A percentile compares a stretch with the other conserved stretches of the same genome.
Conservation (phyloP, 2,113 vertebrate genomes). For the Mus spicilegus region DNA sequence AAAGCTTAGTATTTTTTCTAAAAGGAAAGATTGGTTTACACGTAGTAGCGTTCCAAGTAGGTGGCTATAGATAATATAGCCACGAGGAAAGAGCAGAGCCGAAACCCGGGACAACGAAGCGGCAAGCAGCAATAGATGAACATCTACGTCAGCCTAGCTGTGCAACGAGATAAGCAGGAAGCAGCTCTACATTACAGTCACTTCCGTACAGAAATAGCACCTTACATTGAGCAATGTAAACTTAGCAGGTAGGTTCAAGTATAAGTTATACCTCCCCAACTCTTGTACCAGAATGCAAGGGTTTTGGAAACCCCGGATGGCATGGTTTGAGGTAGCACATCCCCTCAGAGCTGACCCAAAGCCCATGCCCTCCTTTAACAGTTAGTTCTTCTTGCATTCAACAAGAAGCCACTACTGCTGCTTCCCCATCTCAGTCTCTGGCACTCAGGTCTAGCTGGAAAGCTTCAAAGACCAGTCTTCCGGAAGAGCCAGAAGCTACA, state of each 20-base stretch:
- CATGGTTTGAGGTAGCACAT: not conserved
- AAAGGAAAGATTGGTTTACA: slow-evolving; percentile 80
- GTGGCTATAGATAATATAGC: slow-evolving; percentile 74
- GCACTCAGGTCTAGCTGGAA: not conserved
- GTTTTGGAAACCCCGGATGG: slow-evolving; percentile 83
- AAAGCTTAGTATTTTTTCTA: slow-evolving; percentile 84
- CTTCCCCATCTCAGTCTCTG: not conserved
- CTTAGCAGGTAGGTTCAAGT: slow-evolving; percentile 90
- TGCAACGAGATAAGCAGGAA: slow-evolving; percentile 88
- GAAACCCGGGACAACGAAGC: slow-evolving; percentile 67
- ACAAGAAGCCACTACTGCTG: not conserved
- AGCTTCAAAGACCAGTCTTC: not conserved
- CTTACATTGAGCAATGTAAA: slow-evolving; percentile 90
- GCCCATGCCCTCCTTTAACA: slow-evolving; percentile 63
- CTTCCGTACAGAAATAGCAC: slow-evolving; percentile 89
- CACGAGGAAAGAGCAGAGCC: slow-evolving; percentile 74
- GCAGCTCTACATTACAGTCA: slow-evolving; percentile 87
- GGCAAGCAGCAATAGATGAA: slow-evolving; percentile 85
- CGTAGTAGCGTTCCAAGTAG: slow-evolving; percentile 71
- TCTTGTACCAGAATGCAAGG: slow-evolving; percentile 82
- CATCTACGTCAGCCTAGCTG: slow-evolving; percentile 88
- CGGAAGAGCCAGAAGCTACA: slow-evolving; percentile 1
- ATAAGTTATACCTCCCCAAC: slow-evolving; percentile 84
- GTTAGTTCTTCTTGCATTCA: slow-evolving; percentile 52
- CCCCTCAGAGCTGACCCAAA: slow-evolving; percentile 79